Evolutionary conservation across 2,797 vertebrate species (phyloP).

Genomic region (Orientallactaga sibirica): DNA sequence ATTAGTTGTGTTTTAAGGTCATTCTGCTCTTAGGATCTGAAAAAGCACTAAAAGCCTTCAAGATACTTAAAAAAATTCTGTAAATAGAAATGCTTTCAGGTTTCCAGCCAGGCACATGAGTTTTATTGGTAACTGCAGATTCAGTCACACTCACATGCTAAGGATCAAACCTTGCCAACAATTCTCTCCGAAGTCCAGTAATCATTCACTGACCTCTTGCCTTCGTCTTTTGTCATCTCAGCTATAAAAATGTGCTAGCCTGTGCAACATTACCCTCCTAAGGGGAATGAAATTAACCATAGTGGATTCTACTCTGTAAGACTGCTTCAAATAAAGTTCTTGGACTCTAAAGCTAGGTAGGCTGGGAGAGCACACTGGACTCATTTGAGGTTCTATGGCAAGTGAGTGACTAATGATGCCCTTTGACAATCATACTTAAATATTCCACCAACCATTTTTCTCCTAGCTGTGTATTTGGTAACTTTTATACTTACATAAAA

Average conservation of each 20-base stretch:
- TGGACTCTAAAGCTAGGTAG: background rate
- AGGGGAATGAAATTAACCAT: conserved; percentile 30
- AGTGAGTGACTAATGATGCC: background rate
- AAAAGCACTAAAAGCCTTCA: conserved; percentile 36
- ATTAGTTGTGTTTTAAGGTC: conserved; percentile 31
- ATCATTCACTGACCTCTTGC: conserved; percentile 48
- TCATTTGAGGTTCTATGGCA: background rate
- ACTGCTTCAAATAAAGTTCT: background rate
- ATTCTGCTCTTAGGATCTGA: conserved; percentile 37
- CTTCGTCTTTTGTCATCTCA: conserved; percentile 58
- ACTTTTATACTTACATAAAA: background rate
- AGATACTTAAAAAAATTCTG: background rate
- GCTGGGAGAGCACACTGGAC: background rate
- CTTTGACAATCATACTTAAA: background rate
- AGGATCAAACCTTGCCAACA: conserved; percentile 46
- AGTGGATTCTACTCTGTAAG: background rate
- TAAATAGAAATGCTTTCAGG: conserved; percentile 30
- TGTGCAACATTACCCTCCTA: conserved; percentile 46
- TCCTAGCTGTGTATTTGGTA: conserved; percentile 23
- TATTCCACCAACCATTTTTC: conserved; percentile 24
- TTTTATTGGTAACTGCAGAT: background rate
- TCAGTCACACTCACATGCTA: background rate
- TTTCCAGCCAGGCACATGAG: background rate
- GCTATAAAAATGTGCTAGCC: conserved; percentile 68
- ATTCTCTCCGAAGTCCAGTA: conserved; percentile 30